Evolutionary conservation across 2,113 vertebrate species (phyloP), one percentile per base, ranked within the genome.

Genomic region (Tyrannus savana): DNA sequence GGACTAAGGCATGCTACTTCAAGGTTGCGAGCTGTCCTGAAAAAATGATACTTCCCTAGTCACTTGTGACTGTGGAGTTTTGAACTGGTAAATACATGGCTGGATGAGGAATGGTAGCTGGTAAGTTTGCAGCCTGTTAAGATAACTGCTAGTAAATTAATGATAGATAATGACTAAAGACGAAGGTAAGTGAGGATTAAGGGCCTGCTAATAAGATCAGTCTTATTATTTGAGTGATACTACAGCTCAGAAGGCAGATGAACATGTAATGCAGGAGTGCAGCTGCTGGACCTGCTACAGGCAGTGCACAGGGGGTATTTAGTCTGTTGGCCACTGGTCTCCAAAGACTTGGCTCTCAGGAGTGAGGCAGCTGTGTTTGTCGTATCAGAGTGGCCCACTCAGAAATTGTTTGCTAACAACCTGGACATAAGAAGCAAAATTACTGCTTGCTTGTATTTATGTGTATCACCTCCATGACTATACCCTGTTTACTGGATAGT

Each of bases 301-400:
- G 33, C 15, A 31, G 0, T 6, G 41, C 21, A 14, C 19, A 2
- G 35, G 14, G 37, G 9, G 19, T 58, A 4, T 31, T 75, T 0
- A 3, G 23, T 41, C 47, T 62, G 17, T 9, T 4, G 16, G 74
- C 9, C 10, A 4, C 0, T 18, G 25, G 7, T 37, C 10, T 46
- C 22, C 7, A 1, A 24, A 58, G 37, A 19, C 10, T 30, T 10
- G 1, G 9, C 52, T 37, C 37, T 55, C 14, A 7, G 67, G 47
- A 22, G 6, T 33, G 2, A 79, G 17, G 42, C 14, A 37, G 35
- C 47, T 25, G 3, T 27, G 4, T 3, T 39, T 17, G 30, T 30
- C 24, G 16, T 7, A 4, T 24, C 0, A 0, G 2, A 24, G 10
- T 5, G 5, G 50, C 17, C 41, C 0, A 1, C 71, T 12, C 25